Evolutionary conservation across 2,113 vertebrate genomes (phyloP).

Genomic region (Hemiprocne comata): DNA sequence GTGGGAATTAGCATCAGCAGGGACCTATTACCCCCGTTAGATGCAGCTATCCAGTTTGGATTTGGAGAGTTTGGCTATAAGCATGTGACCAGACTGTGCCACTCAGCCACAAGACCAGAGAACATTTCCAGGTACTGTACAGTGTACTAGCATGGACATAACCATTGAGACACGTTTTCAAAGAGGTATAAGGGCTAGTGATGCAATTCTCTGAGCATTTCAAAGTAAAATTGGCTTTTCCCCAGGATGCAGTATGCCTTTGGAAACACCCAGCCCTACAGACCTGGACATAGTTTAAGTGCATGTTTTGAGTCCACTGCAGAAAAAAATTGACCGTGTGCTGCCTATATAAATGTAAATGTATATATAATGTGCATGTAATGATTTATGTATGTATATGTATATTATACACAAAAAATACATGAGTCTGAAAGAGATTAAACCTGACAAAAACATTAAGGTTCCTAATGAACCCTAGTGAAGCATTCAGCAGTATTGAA

Average conservation of each 20-base stretch:
- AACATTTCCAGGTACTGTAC: neutral
- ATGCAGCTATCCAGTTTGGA: rapidly evolving
- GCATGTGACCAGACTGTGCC: neutral
- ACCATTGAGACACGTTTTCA: neutral
- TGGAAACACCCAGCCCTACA: neutral
- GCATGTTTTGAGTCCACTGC: neutral
- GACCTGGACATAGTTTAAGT: neutral
- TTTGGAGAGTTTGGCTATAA: neutral
- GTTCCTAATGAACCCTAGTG: slow-evolving; percentile 30
- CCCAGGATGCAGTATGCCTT: neutral
- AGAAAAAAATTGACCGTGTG: neutral
- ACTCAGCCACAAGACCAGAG: neutral
- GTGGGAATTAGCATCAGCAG: neutral
- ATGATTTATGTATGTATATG: neutral
- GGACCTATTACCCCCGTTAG: neutral
- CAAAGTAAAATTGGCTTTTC: neutral
- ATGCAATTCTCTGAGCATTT: neutral
- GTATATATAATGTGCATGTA: neutral
- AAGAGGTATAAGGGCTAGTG: neutral
- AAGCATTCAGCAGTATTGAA: neutral
- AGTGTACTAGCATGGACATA: neutral
- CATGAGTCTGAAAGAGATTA: neutral
- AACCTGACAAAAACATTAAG: slow-evolving; percentile 33
- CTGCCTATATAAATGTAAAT: neutral
- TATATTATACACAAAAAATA: neutral